These are phyloP conservation scores for Vanessa atalanta DNA, from an alignment of 1,140 invertebrate genomes.

Conservation along the genomic window DNA sequence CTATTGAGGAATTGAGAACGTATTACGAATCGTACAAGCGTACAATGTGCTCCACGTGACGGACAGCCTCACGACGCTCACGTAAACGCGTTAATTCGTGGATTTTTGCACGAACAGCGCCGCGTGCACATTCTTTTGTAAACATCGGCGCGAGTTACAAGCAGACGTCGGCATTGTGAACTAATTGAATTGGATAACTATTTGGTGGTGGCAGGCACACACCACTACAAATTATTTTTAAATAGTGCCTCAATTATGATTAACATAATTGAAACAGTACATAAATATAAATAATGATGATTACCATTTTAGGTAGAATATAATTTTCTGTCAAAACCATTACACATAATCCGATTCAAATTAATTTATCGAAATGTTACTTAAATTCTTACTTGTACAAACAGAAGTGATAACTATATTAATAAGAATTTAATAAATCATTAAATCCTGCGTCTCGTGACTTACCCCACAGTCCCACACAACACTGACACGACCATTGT, in stretches of 20 bases:
- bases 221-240: too few species aligned
- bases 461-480: constrained; percentile 2
- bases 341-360: too few species aligned
- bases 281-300: too few species aligned
- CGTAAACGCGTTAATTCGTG: constrained; percentile 43
- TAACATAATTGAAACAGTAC: too few species aligned
- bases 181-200: background rate
- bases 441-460: background rate
- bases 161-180: background rate
- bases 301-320: too few species aligned
- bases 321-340: too few species aligned
- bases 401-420: background rate
- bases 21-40: constrained; percentile 13
- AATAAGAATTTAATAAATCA: background rate
- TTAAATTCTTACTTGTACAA: too few species aligned
- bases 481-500: constrained; percentile 21
- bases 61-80: constrained; percentile 10
- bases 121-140: constrained; percentile 40
- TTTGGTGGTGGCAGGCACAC: too few species aligned
- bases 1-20: constrained; percentile 4
- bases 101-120: constrained; percentile 59
- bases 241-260: too few species aligned
- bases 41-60: constrained; percentile 13
- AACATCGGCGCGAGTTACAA: constrained; percentile 10
- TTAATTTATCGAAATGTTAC: too few species aligned